Evolutionary conservation across 2,797 vertebrate genomes (phyloP).

Genomic region (Sebastes kiyomatsui): DNA sequence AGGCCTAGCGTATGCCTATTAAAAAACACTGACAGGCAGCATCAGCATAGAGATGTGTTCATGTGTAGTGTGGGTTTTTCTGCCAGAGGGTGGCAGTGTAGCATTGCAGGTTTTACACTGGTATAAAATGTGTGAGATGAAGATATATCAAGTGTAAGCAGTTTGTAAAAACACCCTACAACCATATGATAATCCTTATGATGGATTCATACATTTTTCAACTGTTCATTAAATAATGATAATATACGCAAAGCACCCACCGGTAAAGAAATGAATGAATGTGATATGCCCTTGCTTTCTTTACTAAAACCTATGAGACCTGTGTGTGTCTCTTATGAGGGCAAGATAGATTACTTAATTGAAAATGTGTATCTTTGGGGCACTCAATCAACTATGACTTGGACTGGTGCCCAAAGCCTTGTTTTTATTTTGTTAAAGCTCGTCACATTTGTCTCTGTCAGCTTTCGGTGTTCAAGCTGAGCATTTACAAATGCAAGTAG

Average conservation of each 20-base stretch:
- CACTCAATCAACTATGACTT: conserved; percentile 22
- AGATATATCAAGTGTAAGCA: neutral
- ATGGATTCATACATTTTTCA: conserved; percentile 1
- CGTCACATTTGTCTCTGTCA: conserved; percentile 49
- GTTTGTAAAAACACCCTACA: neutral
- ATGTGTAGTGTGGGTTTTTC: neutral
- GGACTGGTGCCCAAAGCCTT: conserved; percentile 29
- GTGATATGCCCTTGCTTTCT: neutral
- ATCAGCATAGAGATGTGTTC: neutral
- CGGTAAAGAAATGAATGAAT: neutral
- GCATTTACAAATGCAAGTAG: conserved; percentile 9
- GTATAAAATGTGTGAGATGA: neutral
- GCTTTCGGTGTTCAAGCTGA: conserved; percentile 36
- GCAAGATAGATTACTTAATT: conserved; percentile 38
- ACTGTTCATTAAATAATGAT: conserved; percentile 3
- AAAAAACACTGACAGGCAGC: neutral
- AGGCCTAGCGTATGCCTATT: neutral
- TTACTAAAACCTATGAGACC: neutral
- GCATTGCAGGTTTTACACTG: conserved; percentile 8
- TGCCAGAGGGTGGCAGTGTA: conserved; percentile 67
- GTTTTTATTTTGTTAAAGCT: conserved; percentile 57
- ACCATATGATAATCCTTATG: neutral
- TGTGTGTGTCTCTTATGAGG: neutral
- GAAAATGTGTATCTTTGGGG: conserved; percentile 31
- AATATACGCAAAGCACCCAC: neutral